These are phyloP conservation scores for Tetragnatha montana DNA, from an alignment of 2,888 invertebrate genomes.

Conservation along the genomic window DNA sequence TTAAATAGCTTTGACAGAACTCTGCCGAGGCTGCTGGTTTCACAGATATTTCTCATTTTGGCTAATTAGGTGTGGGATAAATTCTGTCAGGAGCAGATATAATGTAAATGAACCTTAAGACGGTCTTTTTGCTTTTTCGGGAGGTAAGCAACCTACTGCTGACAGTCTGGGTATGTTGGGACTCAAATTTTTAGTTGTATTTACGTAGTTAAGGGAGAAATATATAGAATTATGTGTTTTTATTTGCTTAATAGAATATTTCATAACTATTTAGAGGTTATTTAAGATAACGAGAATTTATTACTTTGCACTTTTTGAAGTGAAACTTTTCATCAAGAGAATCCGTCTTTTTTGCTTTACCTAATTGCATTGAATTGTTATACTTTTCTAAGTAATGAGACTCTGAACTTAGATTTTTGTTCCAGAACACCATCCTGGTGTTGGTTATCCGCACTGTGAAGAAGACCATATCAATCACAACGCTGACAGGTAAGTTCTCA, in stretches of 20 bases:
- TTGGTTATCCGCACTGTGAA: slow-evolving; percentile 67
- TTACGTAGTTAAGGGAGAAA: too few species aligned
- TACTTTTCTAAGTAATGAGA: not conserved
- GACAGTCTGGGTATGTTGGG: not conserved
- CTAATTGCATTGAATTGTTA: not conserved
- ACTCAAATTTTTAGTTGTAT: too few species aligned
- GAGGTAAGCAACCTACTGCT: not conserved
- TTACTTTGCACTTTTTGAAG: too few species aligned
- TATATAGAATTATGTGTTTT: too few species aligned
- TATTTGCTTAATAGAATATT: too few species aligned
- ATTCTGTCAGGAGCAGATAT: not conserved
- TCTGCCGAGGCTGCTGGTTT: not conserved
- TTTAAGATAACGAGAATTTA: too few species aligned
- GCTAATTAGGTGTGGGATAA: not conserved
- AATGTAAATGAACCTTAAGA: not conserved
- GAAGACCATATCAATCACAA: slow-evolving; percentile 70
- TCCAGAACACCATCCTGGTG: slow-evolving; percentile 58
- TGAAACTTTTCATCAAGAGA: too few species aligned
- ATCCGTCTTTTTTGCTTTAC: not conserved
- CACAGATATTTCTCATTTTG: not conserved
- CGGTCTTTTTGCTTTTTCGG: not conserved
- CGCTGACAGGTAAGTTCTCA: slow-evolving; percentile 57
- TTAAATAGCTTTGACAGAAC: not conserved
- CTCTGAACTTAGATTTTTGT: not conserved
- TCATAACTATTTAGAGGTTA: too few species aligned